phyloP scores from a whole-genome alignment of 1,140 invertebrate genomes.

The Drosophila aff. region DNA sequence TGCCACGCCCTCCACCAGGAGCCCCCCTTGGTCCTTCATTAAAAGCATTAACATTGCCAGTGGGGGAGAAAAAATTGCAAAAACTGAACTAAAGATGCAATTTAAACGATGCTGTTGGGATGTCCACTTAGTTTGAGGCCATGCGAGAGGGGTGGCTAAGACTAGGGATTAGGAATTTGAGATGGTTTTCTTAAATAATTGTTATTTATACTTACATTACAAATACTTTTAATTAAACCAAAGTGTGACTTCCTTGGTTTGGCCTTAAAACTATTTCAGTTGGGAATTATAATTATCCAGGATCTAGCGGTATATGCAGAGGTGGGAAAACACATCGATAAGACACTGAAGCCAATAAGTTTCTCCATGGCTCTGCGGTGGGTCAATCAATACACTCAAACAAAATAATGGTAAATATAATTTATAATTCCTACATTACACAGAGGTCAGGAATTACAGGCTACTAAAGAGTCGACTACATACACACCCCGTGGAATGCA shows the following conservation, averaged over 20 bases:
- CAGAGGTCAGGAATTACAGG: background rate
- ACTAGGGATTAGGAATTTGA: background rate
- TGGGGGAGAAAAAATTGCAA: constrained; percentile 33
- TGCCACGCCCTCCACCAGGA: constrained; percentile 27
- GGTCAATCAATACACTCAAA: no score
- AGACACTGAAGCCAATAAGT: background rate
- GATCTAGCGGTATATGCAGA: no score
- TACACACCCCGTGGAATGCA: background rate
- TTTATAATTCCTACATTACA: background rate
- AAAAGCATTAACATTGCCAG: constrained; percentile 72
- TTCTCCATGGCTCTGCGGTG: background rate
- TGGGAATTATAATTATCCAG: no score
- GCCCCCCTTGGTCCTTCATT: constrained; percentile 39
- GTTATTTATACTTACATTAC: background rate
- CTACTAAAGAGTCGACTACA: background rate
- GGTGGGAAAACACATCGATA: no score
- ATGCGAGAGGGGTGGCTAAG: background rate
- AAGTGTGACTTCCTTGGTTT: no score
- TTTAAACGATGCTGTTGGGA: constrained; percentile 50
- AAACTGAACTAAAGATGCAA: constrained; percentile 67
- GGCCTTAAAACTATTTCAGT: no score
- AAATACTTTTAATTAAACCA: background rate
- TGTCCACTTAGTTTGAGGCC: constrained; percentile 3
- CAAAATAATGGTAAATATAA: no score
- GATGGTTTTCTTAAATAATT: background rate